Evolutionary conservation across 2,113 vertebrate genomes (phyloP).

Genomic region (Ibidorhyncha struthersii): DNA sequence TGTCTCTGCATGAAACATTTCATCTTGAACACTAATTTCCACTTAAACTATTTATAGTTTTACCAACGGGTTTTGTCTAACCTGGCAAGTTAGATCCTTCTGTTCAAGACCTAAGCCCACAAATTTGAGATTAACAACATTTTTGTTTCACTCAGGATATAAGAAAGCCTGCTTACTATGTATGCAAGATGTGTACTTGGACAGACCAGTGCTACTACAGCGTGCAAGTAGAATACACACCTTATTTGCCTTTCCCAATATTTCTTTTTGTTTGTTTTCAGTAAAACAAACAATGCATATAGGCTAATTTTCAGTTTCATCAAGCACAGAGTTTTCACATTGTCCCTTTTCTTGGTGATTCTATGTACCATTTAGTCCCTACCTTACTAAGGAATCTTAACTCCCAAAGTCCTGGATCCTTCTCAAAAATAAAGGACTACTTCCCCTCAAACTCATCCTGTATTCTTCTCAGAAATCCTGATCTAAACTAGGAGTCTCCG

Average conservation of each 20-base stretch:
- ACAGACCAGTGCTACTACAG: not conserved
- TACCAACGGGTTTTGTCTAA: not conserved
- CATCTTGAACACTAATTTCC: not conserved
- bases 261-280: not conserved
- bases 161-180: no score
- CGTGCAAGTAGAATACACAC: not conserved
- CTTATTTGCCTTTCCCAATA: not conserved
- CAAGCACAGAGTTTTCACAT: not conserved
- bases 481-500: not conserved
- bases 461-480: not conserved
- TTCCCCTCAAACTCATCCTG: not conserved
- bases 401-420: not conserved
- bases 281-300: rapidly evolving
- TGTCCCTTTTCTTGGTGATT: not conserved
- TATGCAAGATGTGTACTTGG: not conserved
- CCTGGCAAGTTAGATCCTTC: not conserved
- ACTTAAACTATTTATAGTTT: not conserved
- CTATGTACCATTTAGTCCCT: not conserved
- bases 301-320: not conserved
- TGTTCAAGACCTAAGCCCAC: not conserved
- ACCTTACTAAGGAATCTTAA: not conserved
- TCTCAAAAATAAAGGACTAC: not conserved
- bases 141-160: not conserved
- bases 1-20: not conserved
- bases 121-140: not conserved